Conservation (phyloP, 2,888 invertebrate genomes). For the Dysmachus trigonus region DNA sequence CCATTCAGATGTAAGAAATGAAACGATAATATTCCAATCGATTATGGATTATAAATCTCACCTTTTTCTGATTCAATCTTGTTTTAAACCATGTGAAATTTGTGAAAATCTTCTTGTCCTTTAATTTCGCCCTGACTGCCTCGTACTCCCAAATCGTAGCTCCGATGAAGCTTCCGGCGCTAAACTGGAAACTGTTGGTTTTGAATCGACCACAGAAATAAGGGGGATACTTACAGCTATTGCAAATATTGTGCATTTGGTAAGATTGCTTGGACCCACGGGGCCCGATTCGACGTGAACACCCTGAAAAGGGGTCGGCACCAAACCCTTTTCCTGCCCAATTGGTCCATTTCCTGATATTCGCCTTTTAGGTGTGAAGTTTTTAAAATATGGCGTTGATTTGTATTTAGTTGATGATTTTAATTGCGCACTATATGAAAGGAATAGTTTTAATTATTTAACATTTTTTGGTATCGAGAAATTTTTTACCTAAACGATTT, state of each 20-base stretch:
- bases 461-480: background rate
- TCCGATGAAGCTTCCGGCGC: constrained; percentile 73
- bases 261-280: constrained; percentile 18
- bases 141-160: constrained; percentile 93
- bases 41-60: background rate
- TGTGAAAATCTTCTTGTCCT: constrained; percentile 43
- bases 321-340: background rate
- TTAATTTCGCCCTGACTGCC: constrained; percentile 55
- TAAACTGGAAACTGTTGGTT: constrained; percentile 66
- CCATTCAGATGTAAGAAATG: too few species aligned
- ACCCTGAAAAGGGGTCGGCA: constrained; percentile 42
- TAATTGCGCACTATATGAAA: background rate
- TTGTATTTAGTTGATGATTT: background rate
- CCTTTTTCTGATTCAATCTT: constrained; percentile 51
- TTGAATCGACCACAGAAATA: background rate
- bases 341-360: background rate
- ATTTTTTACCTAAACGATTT: background rate
- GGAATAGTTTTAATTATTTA: background rate
- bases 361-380: background rate
- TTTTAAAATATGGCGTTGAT: background rate
- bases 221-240: constrained; percentile 30
- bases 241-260: constrained; percentile 44
- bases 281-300: constrained; percentile 22
- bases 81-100: constrained; percentile 66
- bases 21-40: too few species aligned